Conservation (phyloP, 2,113 vertebrate species). For the Ptilonorhynchus violaceus region DNA sequence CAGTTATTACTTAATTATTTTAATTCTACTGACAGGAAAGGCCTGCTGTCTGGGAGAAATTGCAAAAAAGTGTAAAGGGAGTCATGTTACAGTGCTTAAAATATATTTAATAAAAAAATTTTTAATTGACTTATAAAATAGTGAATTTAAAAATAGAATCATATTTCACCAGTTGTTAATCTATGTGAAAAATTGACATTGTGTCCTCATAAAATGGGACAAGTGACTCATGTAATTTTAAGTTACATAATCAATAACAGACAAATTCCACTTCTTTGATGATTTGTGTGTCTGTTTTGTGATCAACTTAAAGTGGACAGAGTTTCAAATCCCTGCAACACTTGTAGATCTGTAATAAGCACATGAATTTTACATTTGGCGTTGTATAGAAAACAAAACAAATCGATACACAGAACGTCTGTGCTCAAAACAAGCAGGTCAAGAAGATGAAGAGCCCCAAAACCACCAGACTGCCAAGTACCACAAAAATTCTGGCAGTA, state of each 20-base stretch:
- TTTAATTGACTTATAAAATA: constrained; percentile 69
- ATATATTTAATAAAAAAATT: constrained; percentile 68
- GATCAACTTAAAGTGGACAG: constrained; percentile 68
- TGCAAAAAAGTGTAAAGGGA: not conserved
- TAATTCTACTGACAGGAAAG: not conserved
- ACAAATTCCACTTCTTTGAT: constrained; percentile 91
- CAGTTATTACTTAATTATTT: not conserved
- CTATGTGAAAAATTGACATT: constrained; percentile 78
- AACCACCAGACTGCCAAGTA: not conserved
- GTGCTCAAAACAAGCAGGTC: not conserved
- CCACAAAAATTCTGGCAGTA: not conserved
- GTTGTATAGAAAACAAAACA: not conserved
- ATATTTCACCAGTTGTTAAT: constrained; percentile 72
- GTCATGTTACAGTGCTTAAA: constrained; percentile 33
- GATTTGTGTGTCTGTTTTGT: constrained; percentile 83
- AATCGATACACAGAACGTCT: not conserved
- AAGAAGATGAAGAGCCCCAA: not conserved
- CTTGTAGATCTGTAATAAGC: not conserved
- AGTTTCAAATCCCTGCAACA: constrained; percentile 49
- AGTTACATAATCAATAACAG: constrained; percentile 92
- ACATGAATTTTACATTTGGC: not conserved
- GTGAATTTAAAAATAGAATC: constrained; percentile 68
- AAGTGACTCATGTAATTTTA: constrained; percentile 95
- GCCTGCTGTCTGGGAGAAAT: not conserved
- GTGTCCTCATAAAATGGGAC: constrained; percentile 84